These are phyloP conservation scores for Brachionus manjavacas DNA, from an alignment of 1,140 invertebrate species.

Conservation along the genomic window DNA sequence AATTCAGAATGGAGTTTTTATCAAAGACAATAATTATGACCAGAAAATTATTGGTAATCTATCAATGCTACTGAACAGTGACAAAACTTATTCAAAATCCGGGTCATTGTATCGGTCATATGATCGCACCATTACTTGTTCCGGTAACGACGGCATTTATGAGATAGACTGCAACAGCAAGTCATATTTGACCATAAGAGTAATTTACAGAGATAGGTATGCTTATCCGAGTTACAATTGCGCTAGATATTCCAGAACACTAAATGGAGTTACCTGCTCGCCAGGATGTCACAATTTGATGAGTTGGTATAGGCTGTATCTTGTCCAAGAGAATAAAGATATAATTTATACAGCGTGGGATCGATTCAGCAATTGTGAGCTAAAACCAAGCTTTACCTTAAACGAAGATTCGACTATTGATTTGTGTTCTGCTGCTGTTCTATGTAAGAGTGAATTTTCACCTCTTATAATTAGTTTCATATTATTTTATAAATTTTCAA, in stretches of 20 bases:
- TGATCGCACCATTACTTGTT: not conserved
- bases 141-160: not conserved
- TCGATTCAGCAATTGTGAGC: not conserved
- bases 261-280: not conserved
- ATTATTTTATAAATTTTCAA: not conserved
- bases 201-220: not conserved
- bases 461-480: not conserved
- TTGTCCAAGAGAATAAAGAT: not conserved
- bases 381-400: not conserved
- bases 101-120: not conserved
- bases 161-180: not conserved
- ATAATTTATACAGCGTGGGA: not conserved
- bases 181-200: not conserved
- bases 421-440: not conserved
- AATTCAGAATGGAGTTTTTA: not conserved
- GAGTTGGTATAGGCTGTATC: not conserved
- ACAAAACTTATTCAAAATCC: not conserved
- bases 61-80: not conserved
- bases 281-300: not conserved
- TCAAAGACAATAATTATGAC: not conserved
- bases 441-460: not conserved
- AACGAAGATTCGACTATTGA: not conserved
- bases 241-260: not conserved
- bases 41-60: not conserved
- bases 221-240: slow-evolving; percentile 3